Percentiles rank a stretch among this genome's conserved stretches.
Conservation (phyloP, 2,888 invertebrate species). For the Miltochrista miniata region DNA sequence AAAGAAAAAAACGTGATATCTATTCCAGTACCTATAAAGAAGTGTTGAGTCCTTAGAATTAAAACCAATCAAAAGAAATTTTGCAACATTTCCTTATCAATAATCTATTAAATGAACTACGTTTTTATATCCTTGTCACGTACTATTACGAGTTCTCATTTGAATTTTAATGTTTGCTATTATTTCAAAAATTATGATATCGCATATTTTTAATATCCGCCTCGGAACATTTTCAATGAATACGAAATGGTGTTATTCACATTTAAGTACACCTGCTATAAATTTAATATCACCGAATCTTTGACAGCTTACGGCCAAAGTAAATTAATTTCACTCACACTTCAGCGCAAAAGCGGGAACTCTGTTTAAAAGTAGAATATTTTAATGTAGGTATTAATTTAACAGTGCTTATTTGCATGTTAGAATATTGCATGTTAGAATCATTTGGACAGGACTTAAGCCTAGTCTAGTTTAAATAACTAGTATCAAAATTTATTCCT, state of each 20-base stretch:
- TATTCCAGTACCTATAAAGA: too few relatives aligned
- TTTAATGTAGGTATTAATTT: background rate
- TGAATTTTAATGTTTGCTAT: background rate
- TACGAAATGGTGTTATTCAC: background rate
- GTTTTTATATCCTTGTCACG: background rate
- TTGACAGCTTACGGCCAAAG: conserved; percentile 1
- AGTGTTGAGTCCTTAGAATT: too few relatives aligned
- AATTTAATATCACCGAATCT: conserved; percentile 9
- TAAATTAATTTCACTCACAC: conserved; percentile 6
- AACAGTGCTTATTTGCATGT: too few relatives aligned
- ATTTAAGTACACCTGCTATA: conserved; percentile 5
- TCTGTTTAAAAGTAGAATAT: background rate
- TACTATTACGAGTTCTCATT: background rate
- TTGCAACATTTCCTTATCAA: too few relatives aligned
- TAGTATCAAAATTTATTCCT: too few relatives aligned
- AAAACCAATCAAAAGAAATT: too few relatives aligned
- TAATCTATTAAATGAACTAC: too few relatives aligned
- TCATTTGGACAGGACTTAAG: too few relatives aligned
- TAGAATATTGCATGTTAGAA: too few relatives aligned
- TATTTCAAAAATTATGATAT: background rate
- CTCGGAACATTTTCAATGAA: background rate
- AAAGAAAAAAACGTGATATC: too few relatives aligned
- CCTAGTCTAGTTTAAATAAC: too few relatives aligned
- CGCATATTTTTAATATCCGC: background rate
- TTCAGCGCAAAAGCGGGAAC: background rate